Base-by-base conservation (phyloP, 1,140 invertebrate genomes). In the Latrodectus geometricus region DNA sequence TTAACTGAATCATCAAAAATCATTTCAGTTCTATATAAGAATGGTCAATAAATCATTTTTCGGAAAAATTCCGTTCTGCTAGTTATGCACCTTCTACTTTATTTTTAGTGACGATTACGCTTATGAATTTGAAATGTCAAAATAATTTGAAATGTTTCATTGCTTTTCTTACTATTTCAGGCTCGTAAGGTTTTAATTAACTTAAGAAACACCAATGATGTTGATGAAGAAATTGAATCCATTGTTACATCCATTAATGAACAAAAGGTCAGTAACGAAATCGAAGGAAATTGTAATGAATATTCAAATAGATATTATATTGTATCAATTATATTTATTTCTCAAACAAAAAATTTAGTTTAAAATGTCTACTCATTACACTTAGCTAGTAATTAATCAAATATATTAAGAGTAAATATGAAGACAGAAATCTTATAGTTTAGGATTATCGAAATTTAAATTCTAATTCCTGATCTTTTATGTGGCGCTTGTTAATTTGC, bases 171-270 rank as follows among this genome's bases (percentile, higher is more conserved):
- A 14, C 68, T 70, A 35, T 75, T 83, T 12, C 52, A 86, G 84
- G 84, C 84, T 72, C 21, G 56, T 54, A 61, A 78, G 56, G 66
- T 86, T 56, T 72, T 86, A n/a, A 12, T 49, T 11, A 17, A 35
- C 21, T 78, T 86, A 54, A 54, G 84, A 72, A 48, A 77, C 20
- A 65, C 49, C 7, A n/a, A 70, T 11, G 56, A 86, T 12, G 84
- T 86, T n/a, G 76, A 86, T 35, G 75, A 86, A 61, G 84, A 86
- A 61, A 72, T 86, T 17, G 84, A 86, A 11, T 23, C 72, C 11
- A 86, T 78, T 48, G n/a, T 77, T 20, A 17, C 23, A 20, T 78
- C 84, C 5, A 65, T 86, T 17, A 49, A 78, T 49, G 75, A 86
- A 61, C 65, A 86, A 70, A 86, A 86, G n/a, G 84, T 86, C 35